Percentiles rank a stretch among this genome's conserved stretches.
Conservation (phyloP, 2,888 invertebrate species). For the Sphaerophoria taeniata region DNA sequence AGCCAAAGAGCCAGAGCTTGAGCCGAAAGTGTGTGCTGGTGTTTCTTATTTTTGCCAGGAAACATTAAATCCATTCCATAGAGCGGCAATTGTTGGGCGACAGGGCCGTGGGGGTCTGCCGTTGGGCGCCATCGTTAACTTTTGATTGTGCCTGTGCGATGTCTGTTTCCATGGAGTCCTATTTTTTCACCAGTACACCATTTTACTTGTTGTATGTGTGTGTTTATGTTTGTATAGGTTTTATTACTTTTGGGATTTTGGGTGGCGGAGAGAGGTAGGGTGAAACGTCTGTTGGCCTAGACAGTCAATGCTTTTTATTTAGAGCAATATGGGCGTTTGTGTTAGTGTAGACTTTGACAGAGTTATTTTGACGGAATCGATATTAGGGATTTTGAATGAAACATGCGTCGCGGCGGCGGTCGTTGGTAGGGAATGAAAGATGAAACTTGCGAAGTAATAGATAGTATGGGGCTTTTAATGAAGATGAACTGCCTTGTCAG, state of each 20-base stretch:
- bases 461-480: neutral
- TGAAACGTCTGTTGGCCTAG: constrained; percentile 11
- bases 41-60: constrained; percentile 62
- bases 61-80: constrained; percentile 52
- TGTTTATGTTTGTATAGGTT: constrained; percentile 6
- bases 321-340: neutral
- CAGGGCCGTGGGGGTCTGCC: neutral
- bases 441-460: neutral
- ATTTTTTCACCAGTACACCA: neutral
- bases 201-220: neutral
- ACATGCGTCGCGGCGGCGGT: neutral
- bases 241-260: neutral
- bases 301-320: constrained; percentile 20
- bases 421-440: neutral
- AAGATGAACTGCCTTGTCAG: neutral
- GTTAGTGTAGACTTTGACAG: neutral
- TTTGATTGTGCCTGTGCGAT: constrained; percentile 61
- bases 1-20: neutral
- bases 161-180: constrained; percentile 71
- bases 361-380: constrained; percentile 25
- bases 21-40: constrained; percentile 13
- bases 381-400: constrained; percentile 22
- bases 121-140: constrained; percentile 63
- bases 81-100: neutral
- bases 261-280: neutral